A percentile compares a stretch with the other conserved stretches of the same genome.
These are phyloP conservation scores for Caenorhabditis becei DNA, from an alignment of 2,888 invertebrate genomes.

Conservation along the genomic window DNA sequence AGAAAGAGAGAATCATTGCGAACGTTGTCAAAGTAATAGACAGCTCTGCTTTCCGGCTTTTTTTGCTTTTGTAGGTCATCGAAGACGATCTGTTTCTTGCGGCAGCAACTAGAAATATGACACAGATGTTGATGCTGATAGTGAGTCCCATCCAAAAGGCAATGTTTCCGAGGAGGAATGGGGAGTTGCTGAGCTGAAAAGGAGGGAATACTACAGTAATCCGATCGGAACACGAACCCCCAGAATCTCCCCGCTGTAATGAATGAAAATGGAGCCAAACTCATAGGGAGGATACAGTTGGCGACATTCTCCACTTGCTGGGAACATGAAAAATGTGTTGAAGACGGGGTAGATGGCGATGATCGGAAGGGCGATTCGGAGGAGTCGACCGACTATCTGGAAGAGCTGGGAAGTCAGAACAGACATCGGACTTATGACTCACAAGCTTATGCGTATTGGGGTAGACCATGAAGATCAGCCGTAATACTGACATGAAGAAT, in stretches of 20 bases:
- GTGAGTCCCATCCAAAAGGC: slow-evolving; percentile 45
- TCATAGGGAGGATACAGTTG: slow-evolving; percentile 50
- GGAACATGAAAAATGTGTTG: slow-evolving; percentile 48
- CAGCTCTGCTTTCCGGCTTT: slow-evolving; percentile 37
- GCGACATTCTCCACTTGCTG: slow-evolving; percentile 44
- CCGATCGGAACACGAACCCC: slow-evolving; percentile 11
- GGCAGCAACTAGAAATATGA: slow-evolving; percentile 35
- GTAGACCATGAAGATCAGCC: slow-evolving; percentile 44
- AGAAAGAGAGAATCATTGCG: slow-evolving; percentile 51
- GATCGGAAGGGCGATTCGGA: slow-evolving; percentile 21
- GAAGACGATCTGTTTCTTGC: slow-evolving; percentile 22
- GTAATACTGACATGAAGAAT: slow-evolving; percentile 45
- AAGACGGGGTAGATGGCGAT: slow-evolving; percentile 43
- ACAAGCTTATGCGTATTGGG: slow-evolving; percentile 48
- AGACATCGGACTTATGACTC: neutral
- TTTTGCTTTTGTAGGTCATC: slow-evolving; percentile 34
- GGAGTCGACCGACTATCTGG: slow-evolving; percentile 29
- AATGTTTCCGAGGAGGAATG: slow-evolving; percentile 45
- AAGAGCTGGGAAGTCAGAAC: neutral
- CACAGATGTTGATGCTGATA: slow-evolving; percentile 34
- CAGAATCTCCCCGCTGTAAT: slow-evolving; percentile 41
- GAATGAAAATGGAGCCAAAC: slow-evolving; percentile 48
- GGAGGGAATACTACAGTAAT: neutral
- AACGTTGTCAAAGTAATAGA: slow-evolving; percentile 35
- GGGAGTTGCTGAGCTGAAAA: slow-evolving; percentile 47